phyloP scores from a whole-genome alignment of 2,797 vertebrate species.

The Triplophysa yarkandensis region DNA sequence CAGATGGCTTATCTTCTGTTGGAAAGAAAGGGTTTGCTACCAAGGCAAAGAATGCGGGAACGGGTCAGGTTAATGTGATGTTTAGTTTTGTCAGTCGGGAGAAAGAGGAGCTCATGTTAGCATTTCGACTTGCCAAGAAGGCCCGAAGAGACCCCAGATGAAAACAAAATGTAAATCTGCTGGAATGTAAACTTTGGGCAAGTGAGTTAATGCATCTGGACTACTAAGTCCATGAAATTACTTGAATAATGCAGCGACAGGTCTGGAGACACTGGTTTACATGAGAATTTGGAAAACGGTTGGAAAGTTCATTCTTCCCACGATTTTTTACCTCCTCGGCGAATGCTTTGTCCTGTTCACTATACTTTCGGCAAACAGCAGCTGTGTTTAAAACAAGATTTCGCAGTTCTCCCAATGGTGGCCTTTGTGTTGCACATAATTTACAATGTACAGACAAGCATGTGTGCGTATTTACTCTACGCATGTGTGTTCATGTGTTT shows the following conservation, averaged over 20 bases:
- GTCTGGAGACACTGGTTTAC: background rate
- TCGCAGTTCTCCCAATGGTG: conserved; percentile 18
- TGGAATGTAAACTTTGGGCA: background rate
- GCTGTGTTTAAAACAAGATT: conserved; percentile 39
- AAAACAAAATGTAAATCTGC: background rate
- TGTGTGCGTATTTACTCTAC: conserved; percentile 23
- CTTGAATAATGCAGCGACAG: background rate
- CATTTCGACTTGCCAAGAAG: background rate
- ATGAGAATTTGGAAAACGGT: background rate
- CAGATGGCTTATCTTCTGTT: background rate
- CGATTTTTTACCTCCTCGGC: background rate
- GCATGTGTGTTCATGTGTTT: conserved; percentile 1
- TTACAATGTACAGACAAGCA: conserved; percentile 7
- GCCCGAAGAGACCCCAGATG: no score
- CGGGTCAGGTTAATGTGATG: background rate
- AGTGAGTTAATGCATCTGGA: background rate
- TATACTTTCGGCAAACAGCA: conserved; percentile 24
- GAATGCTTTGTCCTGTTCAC: conserved; percentile 7
- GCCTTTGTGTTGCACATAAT: conserved; percentile 29
- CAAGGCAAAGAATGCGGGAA: background rate
- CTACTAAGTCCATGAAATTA: background rate
- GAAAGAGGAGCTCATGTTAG: background rate
- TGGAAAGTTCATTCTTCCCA: background rate
- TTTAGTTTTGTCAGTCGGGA: background rate
- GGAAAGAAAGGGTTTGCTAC: background rate